Percentiles rank a stretch among this genome's conserved stretches.
phyloP scores from a whole-genome alignment of 2,888 invertebrate species.

The Tanytarsus gracilentus region DNA sequence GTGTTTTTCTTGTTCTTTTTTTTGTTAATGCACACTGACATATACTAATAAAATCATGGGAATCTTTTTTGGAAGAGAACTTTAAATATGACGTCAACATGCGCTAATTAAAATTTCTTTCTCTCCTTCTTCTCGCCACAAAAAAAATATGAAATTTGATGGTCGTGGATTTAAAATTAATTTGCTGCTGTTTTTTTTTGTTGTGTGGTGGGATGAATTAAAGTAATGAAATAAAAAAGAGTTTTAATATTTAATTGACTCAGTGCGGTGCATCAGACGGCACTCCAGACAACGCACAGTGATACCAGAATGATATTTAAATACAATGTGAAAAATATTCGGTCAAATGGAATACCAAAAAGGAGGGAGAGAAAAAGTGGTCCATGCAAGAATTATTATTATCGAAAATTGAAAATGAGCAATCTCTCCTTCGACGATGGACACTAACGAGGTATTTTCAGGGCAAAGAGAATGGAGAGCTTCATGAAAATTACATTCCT shows the following conservation, averaged over 20 bases:
- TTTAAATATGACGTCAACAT: constrained; percentile 20
- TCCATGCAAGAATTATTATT: constrained; percentile 29
- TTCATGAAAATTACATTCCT: constrained; percentile 19
- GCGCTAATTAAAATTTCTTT: constrained; percentile 24
- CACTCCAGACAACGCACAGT: no score
- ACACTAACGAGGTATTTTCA: constrained; percentile 23
- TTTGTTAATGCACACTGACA: constrained; percentile 2
- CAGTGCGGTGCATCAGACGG: no score
- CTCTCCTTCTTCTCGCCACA: no score
- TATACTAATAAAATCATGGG: constrained; percentile 12
- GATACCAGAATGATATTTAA: no score
- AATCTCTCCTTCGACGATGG: constrained; percentile 4
- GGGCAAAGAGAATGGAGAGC: constrained; percentile 13
- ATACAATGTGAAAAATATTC: no score
- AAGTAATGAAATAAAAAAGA: no score
- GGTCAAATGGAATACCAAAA: not conserved
- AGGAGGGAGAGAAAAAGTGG: not conserved
- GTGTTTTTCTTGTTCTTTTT: constrained; percentile 16
- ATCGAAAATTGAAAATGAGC: constrained; percentile 26
- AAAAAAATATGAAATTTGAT: no score
- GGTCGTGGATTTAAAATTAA: no score
- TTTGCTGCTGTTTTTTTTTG: no score
- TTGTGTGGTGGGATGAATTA: no score
- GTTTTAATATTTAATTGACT: no score
- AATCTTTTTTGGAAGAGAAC: constrained; percentile 16